Evolutionary conservation across 2,888 invertebrate species (phyloP).

Genomic region (Dynastes grantii): DNA sequence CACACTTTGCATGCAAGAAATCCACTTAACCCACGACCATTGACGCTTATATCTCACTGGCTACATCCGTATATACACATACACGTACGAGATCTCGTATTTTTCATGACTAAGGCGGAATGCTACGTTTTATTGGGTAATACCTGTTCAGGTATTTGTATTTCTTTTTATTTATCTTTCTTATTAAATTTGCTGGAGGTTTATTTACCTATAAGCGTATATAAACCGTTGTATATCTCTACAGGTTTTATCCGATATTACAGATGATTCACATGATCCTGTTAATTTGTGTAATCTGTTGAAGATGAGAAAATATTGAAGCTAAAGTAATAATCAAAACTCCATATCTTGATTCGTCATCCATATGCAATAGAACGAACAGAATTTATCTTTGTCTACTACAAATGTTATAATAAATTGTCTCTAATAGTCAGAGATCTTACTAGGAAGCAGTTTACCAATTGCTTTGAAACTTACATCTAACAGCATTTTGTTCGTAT

Average conservation of each 20-base stretch:
- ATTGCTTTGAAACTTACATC: no score
- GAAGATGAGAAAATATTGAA: no score
- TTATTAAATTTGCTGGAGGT: constrained; percentile 23
- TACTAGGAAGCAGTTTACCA: no score
- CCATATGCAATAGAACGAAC: no score
- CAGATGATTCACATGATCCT: not conserved
- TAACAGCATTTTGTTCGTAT: no score
- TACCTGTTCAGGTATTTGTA: constrained; percentile 39
- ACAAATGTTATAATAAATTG: no score
- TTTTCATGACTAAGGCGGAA: constrained; percentile 43
- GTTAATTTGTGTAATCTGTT: not conserved
- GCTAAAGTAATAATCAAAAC: no score
- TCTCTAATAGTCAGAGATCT: no score
- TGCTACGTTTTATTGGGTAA: constrained; percentile 44
- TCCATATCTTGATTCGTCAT: no score
- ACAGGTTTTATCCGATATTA: not conserved
- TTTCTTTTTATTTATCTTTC: constrained; percentile 34
- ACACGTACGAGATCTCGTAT: constrained; percentile 35
- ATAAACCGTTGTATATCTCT: not conserved
- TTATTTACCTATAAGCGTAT: constrained; percentile 6
- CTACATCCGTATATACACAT: constrained; percentile 47
- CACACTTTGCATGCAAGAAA: constrained; percentile 52
- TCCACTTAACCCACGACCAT: constrained; percentile 52
- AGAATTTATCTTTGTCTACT: no score
- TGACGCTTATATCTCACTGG: constrained; percentile 49